These are phyloP conservation scores for Araneus ventricosus DNA, from an alignment of 1,140 invertebrate genomes.

Conservation along the genomic window DNA sequence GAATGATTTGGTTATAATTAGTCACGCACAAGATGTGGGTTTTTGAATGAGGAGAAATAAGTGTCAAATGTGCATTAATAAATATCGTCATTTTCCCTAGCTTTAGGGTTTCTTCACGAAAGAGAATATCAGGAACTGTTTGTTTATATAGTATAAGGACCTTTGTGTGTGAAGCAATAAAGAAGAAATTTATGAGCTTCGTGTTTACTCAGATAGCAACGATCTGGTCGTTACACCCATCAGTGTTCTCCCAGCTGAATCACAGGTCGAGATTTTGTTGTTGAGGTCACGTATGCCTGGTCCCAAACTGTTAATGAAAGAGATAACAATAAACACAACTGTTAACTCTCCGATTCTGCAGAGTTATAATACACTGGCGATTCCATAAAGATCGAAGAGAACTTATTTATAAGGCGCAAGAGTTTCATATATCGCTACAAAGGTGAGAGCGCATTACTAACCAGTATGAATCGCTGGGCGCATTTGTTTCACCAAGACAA, in stretches of 20 bases:
- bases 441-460: too few species aligned
- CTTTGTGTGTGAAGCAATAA: background rate
- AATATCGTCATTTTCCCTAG: background rate
- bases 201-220: conserved; percentile 39
- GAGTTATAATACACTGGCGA: background rate
- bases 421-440: too few species aligned
- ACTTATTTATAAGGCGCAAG: too few species aligned
- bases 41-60: background rate
- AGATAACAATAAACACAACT: background rate
- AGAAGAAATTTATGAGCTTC: conserved; percentile 42
- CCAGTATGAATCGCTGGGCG: too few species aligned
- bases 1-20: background rate
- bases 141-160: background rate
- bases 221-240: conserved; percentile 28
- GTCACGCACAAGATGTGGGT: conserved; percentile 1
- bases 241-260: background rate
- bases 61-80: background rate
- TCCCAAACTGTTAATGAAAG: background rate
- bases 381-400: background rate
- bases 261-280: background rate
- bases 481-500: too few species aligned
- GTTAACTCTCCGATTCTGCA: background rate
- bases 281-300: background rate
- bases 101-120: background rate
- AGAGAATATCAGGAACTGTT: background rate